Conservation (phyloP, 2,888 invertebrate genomes). For the Lasioglossum villosulum region DNA sequence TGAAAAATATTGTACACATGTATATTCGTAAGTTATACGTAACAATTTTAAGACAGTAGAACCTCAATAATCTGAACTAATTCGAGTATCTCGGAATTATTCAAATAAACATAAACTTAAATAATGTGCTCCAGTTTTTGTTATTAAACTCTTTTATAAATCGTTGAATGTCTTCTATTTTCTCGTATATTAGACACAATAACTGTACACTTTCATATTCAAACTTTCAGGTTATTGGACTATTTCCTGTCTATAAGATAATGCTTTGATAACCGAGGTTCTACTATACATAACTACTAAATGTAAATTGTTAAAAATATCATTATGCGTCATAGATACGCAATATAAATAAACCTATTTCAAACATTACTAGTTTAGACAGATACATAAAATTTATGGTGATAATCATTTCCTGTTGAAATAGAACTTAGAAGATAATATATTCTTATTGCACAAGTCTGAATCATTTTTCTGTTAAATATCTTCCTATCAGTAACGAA, state of each 20-base stretch:
- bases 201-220: slow-evolving; percentile 4
- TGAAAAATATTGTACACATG: neutral
- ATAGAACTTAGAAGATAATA: slow-evolving; percentile 51
- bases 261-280: slow-evolving; percentile 1
- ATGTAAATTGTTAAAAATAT: neutral
- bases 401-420: slow-evolving; percentile 15
- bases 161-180: neutral
- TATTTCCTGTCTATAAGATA: neutral
- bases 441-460: slow-evolving; percentile 10
- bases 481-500: slow-evolving; percentile 24
- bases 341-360: slow-evolving; percentile 61
- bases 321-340: slow-evolving; percentile 3
- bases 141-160: neutral
- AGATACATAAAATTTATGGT: slow-evolving; percentile 28
- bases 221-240: neutral
- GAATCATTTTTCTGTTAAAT: neutral
- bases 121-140: neutral
- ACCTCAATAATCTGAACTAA: slow-evolving; percentile 10
- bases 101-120: neutral
- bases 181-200: neutral
- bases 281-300: slow-evolving; percentile 4
- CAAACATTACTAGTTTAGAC: slow-evolving; percentile 68
- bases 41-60: slow-evolving; percentile 7
- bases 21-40: neutral
- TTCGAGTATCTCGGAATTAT: neutral